A percentile compares a stretch with the other conserved stretches of the same genome.
Conservation (phyloP, 2,113 vertebrate genomes). For the Pycnonotus jocosus region DNA sequence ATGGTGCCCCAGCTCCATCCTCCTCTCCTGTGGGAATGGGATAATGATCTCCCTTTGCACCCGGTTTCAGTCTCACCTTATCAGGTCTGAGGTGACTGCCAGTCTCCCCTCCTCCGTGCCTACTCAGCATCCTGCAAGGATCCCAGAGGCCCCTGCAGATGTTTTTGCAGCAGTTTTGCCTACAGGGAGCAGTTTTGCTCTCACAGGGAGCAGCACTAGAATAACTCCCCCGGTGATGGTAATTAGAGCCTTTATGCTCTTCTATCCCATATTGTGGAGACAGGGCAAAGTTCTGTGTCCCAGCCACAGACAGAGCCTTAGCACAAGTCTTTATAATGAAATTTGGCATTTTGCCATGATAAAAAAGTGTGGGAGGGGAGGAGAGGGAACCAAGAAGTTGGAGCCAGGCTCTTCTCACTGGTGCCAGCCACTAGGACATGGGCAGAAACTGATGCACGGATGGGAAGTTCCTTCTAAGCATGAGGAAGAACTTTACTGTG, state of each 20-base stretch:
- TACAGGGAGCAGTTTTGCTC: too few relatives aligned
- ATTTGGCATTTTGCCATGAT: neutral
- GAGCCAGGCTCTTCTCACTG: neutral
- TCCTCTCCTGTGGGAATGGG: accelerated
- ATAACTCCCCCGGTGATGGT: neutral
- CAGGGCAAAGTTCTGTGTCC: neutral
- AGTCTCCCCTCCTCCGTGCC: neutral
- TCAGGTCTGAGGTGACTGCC: neutral
- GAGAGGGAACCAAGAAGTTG: neutral
- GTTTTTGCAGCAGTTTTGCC: neutral
- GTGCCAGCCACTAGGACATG: neutral
- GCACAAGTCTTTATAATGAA: neutral
- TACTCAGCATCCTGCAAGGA: neutral
- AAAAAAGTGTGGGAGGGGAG: neutral
- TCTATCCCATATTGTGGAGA: neutral
- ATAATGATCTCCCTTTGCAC: neutral
- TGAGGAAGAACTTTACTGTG: neutral
- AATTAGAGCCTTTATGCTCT: neutral
- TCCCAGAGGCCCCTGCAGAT: neutral
- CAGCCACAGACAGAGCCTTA: neutral
- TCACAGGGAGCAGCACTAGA: accelerated
- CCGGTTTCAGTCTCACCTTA: neutral
- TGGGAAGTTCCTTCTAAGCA: neutral
- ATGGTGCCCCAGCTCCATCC: accelerated
- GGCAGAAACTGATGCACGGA: neutral